Evolutionary conservation across 2,888 invertebrate genomes (phyloP).

Genomic region (Ectemnius lituratus): DNA sequence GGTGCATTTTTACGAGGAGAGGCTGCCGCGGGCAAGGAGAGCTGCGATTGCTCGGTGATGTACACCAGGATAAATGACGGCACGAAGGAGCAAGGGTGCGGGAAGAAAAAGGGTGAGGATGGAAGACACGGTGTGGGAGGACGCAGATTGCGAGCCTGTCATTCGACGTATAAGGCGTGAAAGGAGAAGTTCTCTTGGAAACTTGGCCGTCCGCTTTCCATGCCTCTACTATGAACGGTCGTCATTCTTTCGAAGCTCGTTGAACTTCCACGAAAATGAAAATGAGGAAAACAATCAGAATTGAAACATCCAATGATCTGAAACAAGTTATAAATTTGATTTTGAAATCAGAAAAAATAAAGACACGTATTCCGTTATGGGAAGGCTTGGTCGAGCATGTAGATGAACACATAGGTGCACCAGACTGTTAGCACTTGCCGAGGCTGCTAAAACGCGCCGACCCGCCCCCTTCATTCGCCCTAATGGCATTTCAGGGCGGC

Average conservation of each 20-base stretch:
- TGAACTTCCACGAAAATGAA: too few relatives aligned
- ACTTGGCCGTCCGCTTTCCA: background rate
- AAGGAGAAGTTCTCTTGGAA: constrained; percentile 53
- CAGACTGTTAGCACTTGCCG: background rate
- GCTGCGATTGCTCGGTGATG: constrained; percentile 39
- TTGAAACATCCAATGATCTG: too few relatives aligned
- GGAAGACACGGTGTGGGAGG: constrained; percentile 64
- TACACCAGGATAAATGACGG: constrained; percentile 62
- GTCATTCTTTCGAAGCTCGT: too few relatives aligned
- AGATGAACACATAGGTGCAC: too few relatives aligned
- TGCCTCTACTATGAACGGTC: background rate
- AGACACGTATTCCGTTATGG: too few relatives aligned
- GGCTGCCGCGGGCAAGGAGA: constrained; percentile 48
- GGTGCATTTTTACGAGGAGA: constrained; percentile 14
- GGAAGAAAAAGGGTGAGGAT: constrained; percentile 13
- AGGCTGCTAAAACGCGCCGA: constrained; percentile 1
- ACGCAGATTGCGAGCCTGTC: constrained; percentile 70
- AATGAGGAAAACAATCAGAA: too few relatives aligned
- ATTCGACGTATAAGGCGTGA: constrained; percentile 65
- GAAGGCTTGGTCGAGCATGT: too few relatives aligned
- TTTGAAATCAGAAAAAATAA: too few relatives aligned
- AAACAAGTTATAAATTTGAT: too few relatives aligned
- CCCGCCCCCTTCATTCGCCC: background rate
- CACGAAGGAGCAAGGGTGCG: constrained; percentile 26
- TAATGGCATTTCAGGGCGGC: constrained; percentile 3